Base-by-base conservation (phyloP, 2,797 vertebrate species). In the Lithobates pipiens region DNA sequence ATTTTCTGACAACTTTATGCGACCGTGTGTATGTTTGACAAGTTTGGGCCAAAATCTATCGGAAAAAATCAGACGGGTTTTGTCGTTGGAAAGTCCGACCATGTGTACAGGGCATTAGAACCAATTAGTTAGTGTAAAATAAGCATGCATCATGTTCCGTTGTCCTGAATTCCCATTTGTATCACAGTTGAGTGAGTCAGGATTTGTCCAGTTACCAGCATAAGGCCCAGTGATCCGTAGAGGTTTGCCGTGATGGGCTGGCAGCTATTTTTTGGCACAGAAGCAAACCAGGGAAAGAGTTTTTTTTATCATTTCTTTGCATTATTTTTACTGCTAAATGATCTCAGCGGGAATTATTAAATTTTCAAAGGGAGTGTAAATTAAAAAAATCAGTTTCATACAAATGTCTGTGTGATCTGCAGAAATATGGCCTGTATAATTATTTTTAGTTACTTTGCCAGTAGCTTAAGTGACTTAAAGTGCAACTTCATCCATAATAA, bases 121-220 rank as follows among this genome's bases (percentile, higher is more conserved):
- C 82, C 93, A 95, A 93, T 96, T 95, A 96, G 92, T 93, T 94
- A 90, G 80, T 96, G 93, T 93, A 92, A 92, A 89, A 91, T 83
- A 91, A 92, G 89, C 92, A 91, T 91, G 88, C 94, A 95, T 93
- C 95, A 95, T 95, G 92, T 94, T 81, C 88, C 77, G 87, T 84
- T 92, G 92, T 91, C 89, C 85, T 88, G 91, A 94, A 93, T 93
- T 91, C 93, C 93, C 90, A 86, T 87, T 91, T 89, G 92, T 93
- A 87, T 93, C 93, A 95, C 91, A 91, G 94, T 90, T 94, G 93
- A 92, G 90, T 94, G 93, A 93, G 91, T 93, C 93, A 96, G 94
- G 94, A 94, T 98, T 98, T 96, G 80, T 83, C 85, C 83, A 74
- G 39, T 86, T 83, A 83, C 69, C 77, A 77, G 75, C 16, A 73